Evolutionary conservation across 2,888 invertebrate genomes (phyloP).

Genomic region (Eupithecia exiguata): DNA sequence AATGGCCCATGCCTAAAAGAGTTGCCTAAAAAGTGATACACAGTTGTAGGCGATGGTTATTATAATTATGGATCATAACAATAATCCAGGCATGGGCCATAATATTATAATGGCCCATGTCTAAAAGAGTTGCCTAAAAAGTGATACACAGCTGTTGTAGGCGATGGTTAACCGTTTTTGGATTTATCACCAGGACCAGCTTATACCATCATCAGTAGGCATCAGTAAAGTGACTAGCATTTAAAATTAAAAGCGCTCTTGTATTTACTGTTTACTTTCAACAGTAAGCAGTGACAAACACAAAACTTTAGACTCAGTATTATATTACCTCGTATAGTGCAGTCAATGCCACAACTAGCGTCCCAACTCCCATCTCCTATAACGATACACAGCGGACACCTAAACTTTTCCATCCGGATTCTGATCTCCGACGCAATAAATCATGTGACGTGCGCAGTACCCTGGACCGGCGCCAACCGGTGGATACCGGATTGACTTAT

Average conservation of each 20-base stretch:
- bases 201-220: background rate
- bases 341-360: background rate
- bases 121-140: background rate
- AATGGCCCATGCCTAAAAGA: too few relatives aligned
- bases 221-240: background rate
- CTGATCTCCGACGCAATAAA: slow-evolving; percentile 42
- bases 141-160: background rate
- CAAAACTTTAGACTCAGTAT: background rate
- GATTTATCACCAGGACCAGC: background rate
- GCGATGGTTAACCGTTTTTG: too few relatives aligned
- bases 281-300: background rate
- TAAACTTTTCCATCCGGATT: slow-evolving; percentile 38
- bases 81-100: too few relatives aligned
- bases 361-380: background rate
- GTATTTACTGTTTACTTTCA: background rate
- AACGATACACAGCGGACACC: slow-evolving; percentile 9
- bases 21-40: background rate
- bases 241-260: background rate
- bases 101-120: too few relatives aligned
- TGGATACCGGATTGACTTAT: slow-evolving; percentile 44
- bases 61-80: background rate
- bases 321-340: background rate
- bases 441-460: slow-evolving; percentile 46
- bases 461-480: slow-evolving; percentile 42
- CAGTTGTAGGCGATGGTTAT: background rate